Base-by-base conservation (phyloP, 2,888 invertebrate species). In the Hypena proboscidalis region DNA sequence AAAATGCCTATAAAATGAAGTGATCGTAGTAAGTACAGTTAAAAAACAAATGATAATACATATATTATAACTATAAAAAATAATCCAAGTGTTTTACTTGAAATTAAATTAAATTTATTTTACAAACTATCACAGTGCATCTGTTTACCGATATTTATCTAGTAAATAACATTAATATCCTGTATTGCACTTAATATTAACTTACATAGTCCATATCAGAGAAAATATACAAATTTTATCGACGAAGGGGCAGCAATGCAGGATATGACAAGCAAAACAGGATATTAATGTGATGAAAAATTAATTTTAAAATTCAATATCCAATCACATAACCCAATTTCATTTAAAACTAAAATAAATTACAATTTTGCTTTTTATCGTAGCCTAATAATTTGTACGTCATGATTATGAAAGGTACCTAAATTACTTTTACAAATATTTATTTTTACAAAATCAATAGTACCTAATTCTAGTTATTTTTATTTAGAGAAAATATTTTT, bases 41-140 rank as follows among this genome's bases (percentile, higher is more conserved):
- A 48, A 32, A 29, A 50, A 62, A 47, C 43, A 60, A 29, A 26
- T 22, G 20, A 41, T 38, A n/a, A n/a, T n/a, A n/a, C n/a, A n/a
- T 30, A 21, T 14, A 38, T 20, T 32, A 46, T 5, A 13, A 25
- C 17, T 31, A 21, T 17, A 6, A 8, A 33, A 36, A 37, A 29
- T 25, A 49, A 22, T 6, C 34, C 25, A 42, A 4, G 32, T 32
- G 31, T 25, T 21, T 11, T 36, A 39, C 38, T 32, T 51, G 31
- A 44, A 20, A 36, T 55, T 29, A 48, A 38, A 38, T 46, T 35
- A 25, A 20, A 32, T 32, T 58, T 46, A 58, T 39, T 41, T 58
- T 64, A 67, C 65, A 59, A 52, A 68, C 85, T 86, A 86, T 86
- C 86, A 86, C 86, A 86, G 86, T 74, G 74, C 44, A 43, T 68